Evolutionary conservation across 2,797 vertebrate genomes (phyloP), one percentile per base, ranked within the genome.

Genomic region (Iguana delicatissima): DNA sequence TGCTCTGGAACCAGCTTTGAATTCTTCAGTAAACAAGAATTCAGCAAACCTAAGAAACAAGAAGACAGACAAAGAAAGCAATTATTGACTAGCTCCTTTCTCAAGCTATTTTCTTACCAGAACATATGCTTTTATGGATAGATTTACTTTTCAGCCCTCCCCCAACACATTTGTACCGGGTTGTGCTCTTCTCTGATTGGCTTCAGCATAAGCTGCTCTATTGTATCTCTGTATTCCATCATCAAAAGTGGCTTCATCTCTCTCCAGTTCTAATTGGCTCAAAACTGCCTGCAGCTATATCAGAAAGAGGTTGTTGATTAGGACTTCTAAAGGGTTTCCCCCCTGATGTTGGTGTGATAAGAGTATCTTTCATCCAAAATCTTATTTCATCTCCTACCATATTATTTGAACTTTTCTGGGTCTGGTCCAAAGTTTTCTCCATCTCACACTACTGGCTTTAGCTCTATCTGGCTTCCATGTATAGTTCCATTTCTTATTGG

Each of bases 11-110:
- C 98, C 98, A 12, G 96, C 94, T 93, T 98, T 98, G 95, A 99
- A 99, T 96, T 99, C 98, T 94, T 99, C 98, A 0, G 98, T 98
- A 97, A 98, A 99, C 95, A 99, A 96, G 96, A 99, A 99, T 92
- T 98, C 98, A 50, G 98, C 98, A 97, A 99, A 99, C 97, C 98
- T 99, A 94, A 90, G 67, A 95, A 87, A 94, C 5, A 88, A 87
- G 1, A 90, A 90, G 69, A 89, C 90, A 91, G 92, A 89, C 84
- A 93, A 76, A 94, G 1, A 80, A 32, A 91, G 2, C 12, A 57
- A 80, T 72, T 73, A 83, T n/a, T 82, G 7, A 55, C 5, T 52
- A 52, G 20, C 24, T 80, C 35, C n/a, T 59, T 73, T 73, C 20
- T 81, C 20, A 81, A 90, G 69, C 57, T 52, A 16, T 4, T 22